These are phyloP conservation scores for Agelastica alni DNA, from an alignment of 2,888 invertebrate species.

Conservation along the genomic window DNA sequence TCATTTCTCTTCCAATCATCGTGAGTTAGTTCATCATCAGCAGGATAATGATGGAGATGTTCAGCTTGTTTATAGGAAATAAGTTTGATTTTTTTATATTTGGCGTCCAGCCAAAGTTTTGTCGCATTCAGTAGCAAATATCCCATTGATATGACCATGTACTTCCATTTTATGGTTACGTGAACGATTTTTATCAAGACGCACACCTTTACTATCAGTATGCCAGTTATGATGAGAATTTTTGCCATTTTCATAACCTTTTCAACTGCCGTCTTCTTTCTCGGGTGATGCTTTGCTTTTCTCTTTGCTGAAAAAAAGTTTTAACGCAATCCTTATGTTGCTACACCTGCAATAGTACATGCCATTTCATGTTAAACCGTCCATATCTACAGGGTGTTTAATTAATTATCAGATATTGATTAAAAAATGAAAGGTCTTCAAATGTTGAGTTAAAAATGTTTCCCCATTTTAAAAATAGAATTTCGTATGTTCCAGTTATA, in stretches of 20 bases:
- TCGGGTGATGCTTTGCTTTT: not conserved
- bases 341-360: too few species aligned
- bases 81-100: constrained; percentile 74
- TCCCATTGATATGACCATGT: constrained; percentile 72
- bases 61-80: constrained; percentile 82
- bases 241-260: constrained; percentile 72
- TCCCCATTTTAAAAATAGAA: too few species aligned
- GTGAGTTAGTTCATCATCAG: constrained; percentile 60
- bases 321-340: too few species aligned
- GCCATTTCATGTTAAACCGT: too few species aligned
- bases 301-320: not conserved
- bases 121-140: constrained; percentile 72
- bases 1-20: constrained; percentile 27
- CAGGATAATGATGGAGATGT: constrained; percentile 78
- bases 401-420: too few species aligned
- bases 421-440: too few species aligned
- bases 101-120: constrained; percentile 74
- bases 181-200: constrained; percentile 72
- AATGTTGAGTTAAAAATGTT: too few species aligned
- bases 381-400: too few species aligned
- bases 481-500: too few species aligned
- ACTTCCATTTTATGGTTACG: constrained; percentile 75
- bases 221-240: constrained; percentile 67
- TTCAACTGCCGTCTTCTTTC: constrained; percentile 66
- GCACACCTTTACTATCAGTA: constrained; percentile 73